Evolutionary conservation across 2,888 invertebrate species (phyloP).

Genomic region (Nasonia oneida): DNA sequence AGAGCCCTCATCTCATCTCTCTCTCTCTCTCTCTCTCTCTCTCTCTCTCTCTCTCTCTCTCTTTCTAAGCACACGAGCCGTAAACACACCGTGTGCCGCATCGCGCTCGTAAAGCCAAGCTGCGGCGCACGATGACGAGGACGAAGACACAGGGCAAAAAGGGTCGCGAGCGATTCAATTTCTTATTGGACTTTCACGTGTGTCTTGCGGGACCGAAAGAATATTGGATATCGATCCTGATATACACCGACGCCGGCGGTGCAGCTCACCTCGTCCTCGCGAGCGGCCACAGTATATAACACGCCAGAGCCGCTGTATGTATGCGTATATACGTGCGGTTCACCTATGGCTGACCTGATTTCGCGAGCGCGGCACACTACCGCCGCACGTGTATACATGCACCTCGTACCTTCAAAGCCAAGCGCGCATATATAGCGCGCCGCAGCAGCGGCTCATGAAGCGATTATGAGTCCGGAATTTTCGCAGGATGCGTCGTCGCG

Average conservation of each 20-base stretch:
- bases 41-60: neutral
- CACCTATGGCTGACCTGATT: slow-evolving; percentile 58
- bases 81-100: neutral
- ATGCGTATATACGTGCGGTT: neutral
- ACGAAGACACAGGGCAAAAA: neutral
- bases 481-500: slow-evolving; percentile 10
- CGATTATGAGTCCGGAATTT: slow-evolving; percentile 46
- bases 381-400: slow-evolving; percentile 28
- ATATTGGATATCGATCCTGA: slow-evolving; percentile 28
- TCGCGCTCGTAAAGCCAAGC: neutral
- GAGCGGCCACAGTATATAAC: neutral
- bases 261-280: neutral
- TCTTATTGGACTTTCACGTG: neutral
- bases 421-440: neutral
- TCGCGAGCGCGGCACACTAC: neutral
- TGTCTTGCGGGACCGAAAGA: slow-evolving; percentile 9
- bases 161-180: neutral
- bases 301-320: neutral
- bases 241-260: too few relatives aligned
- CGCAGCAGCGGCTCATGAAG: slow-evolving; percentile 15
- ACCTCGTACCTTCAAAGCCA: slow-evolving; percentile 20
- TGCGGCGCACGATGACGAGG: neutral
- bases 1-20: neutral
- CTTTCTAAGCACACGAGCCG: neutral
- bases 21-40: neutral